A percentile compares a stretch with the other conserved stretches of the same genome.
Evolutionary conservation across 2,888 invertebrate genomes (phyloP).

Genomic region (Mactromeris polynyma): DNA sequence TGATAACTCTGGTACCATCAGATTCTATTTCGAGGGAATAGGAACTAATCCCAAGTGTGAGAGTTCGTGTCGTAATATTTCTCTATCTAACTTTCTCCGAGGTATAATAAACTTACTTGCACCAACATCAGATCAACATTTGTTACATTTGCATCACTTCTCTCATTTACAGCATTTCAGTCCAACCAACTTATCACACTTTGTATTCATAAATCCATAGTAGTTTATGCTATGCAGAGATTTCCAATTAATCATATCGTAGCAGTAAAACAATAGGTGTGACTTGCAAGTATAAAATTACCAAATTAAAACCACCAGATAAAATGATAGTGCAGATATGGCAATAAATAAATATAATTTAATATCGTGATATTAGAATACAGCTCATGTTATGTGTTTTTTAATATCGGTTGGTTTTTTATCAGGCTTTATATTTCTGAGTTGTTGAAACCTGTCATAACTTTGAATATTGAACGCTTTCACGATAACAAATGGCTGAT

Average conservation of each 20-base stretch:
- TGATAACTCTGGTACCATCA: too few relatives aligned
- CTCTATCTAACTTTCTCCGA: too few relatives aligned
- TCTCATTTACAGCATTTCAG: too few relatives aligned
- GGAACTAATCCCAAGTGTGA: too few relatives aligned
- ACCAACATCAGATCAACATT: too few relatives aligned
- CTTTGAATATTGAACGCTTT: not conserved
- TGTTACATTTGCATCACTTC: too few relatives aligned
- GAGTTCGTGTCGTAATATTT: too few relatives aligned
- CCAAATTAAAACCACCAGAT: not conserved
- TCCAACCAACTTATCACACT: too few relatives aligned
- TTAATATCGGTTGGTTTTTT: not conserved
- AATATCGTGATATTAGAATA: not conserved
- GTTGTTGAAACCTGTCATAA: not conserved
- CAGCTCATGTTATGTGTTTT: not conserved
- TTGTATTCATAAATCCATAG: not conserved
- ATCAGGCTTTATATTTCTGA: not conserved
- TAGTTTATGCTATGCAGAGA: not conserved
- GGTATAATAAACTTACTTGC: too few relatives aligned
- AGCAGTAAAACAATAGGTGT: not conserved
- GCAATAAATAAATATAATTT: constrained; percentile 11
- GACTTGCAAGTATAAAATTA: not conserved
- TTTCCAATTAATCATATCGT: not conserved
- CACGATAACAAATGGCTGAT: not conserved
- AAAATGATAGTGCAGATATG: not conserved
- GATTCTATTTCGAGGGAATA: too few relatives aligned